Evolutionary conservation across 1,140 invertebrate species (phyloP), one percentile per base, ranked within the genome.

Genomic region (Matsumurasca onukii): DNA sequence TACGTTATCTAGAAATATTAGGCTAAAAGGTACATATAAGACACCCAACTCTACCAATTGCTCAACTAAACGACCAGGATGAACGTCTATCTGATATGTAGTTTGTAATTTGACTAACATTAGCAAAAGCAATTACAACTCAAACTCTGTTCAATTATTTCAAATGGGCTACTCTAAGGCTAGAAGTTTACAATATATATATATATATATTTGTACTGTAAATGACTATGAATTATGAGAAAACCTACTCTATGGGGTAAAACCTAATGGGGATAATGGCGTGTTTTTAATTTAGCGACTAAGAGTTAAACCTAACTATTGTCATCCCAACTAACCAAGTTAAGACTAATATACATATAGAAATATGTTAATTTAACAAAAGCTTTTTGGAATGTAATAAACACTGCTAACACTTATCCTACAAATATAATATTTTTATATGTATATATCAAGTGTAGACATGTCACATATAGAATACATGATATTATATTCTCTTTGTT

Each of bases 21-120:
- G 49, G 34, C 34, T 66, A 66, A 27, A 66, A 51, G 34, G 45
- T 66, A 30, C 34, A 66, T 51, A 51, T 64, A 64, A 48, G 62
- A 34, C 45, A 64, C 20, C 31, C 31, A 64, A 62, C n/a, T 17
- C 49, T 51, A 51, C 49, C 49, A 31, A 30, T 62, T 62, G 29
- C 31, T 45, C 20, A 64, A 64, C 31, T 64, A 64, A 24, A 64
- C 45, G 20, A 20, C 45, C 31, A 1, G 31, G 45, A 64, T 48
- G 45, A 64, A 48, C 31, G 31, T 22, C 31, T 64, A 48, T 45
- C 15, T 64, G 62, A 34, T 34, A 34, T 64, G 31, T 45, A 39
- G 31, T 22, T 24, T 64, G 45, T 45, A 27, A 64, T 64, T 29
- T 64, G 30, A 64, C 39, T 64, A 31, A 64, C 30, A 31, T 64